Conservation (phyloP, 2,797 vertebrate species). For the Coluber constrictor region DNA sequence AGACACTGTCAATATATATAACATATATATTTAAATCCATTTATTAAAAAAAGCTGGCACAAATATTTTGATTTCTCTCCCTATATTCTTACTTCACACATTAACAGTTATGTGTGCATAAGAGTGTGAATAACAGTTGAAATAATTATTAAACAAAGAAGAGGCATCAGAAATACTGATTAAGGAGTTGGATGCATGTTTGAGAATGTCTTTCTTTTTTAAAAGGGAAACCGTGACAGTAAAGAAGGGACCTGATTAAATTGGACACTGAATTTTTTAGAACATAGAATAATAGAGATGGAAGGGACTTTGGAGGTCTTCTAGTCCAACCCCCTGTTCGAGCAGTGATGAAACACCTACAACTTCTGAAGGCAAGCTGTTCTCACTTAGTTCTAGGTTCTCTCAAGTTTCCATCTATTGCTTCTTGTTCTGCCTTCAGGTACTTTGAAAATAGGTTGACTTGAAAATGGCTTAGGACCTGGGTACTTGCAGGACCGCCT, state of each 20-base stretch:
- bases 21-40: neutral
- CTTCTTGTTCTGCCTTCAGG: too few relatives aligned
- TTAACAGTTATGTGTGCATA: neutral
- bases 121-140: neutral
- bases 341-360: too few relatives aligned
- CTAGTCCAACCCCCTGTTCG: neutral
- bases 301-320: neutral
- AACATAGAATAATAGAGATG: neutral
- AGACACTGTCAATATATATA: neutral
- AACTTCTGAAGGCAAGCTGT: neutral
- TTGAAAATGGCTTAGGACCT: too few relatives aligned
- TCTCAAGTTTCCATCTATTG: too few relatives aligned
- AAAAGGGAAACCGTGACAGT: neutral
- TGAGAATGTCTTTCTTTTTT: neutral
- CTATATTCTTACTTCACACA: neutral
- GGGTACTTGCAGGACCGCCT: too few relatives aligned
- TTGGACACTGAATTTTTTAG: neutral
- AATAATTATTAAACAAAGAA: neutral
- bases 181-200: neutral
- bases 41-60: neutral
- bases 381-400: neutral
- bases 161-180: neutral
- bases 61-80: neutral
- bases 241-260: neutral
- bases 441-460: too few relatives aligned